These are phyloP conservation scores for Zeugodacus cucurbitae DNA, from an alignment of 1,140 invertebrate species.

Conservation along the genomic window DNA sequence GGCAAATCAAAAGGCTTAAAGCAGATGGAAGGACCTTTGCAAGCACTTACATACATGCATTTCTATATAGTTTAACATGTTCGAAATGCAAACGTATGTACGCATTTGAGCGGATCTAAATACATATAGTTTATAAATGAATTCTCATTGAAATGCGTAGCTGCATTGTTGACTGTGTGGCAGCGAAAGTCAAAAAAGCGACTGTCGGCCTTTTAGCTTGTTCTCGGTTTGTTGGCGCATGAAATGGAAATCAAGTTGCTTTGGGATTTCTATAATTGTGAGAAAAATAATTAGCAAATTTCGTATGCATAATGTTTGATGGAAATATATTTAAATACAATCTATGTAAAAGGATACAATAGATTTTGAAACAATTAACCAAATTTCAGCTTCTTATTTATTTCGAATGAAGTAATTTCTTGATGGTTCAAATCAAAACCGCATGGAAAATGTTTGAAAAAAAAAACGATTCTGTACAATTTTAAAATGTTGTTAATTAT, in stretches of 20 bases:
- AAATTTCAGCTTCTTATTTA: too few relatives aligned
- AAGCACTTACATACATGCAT: background rate
- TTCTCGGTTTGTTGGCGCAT: background rate
- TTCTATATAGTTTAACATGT: background rate
- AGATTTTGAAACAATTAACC: too few relatives aligned
- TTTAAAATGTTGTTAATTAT: too few relatives aligned
- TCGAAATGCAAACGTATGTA: too few relatives aligned
- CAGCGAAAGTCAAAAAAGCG: conserved; percentile 63
- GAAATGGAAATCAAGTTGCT: background rate
- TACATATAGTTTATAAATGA: background rate
- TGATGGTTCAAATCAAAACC: too few relatives aligned
- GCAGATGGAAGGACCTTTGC: conserved; percentile 18
- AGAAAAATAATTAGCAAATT: background rate
- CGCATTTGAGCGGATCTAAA: background rate
- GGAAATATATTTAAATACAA: too few relatives aligned
- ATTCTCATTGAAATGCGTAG: background rate
- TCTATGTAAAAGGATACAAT: too few relatives aligned
- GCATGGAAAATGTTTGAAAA: too few relatives aligned
- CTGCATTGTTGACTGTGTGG: conserved; percentile 44
- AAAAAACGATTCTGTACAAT: too few relatives aligned
- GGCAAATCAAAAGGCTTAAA: conserved; percentile 32
- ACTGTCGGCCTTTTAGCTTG: conserved; percentile 62
- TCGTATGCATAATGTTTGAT: too few relatives aligned
- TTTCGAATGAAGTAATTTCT: too few relatives aligned
- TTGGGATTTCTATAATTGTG: background rate